Percentiles rank a stretch among this genome's conserved stretches.
Conservation (phyloP, 2,113 vertebrate genomes). For the Hippolais icterina region DNA sequence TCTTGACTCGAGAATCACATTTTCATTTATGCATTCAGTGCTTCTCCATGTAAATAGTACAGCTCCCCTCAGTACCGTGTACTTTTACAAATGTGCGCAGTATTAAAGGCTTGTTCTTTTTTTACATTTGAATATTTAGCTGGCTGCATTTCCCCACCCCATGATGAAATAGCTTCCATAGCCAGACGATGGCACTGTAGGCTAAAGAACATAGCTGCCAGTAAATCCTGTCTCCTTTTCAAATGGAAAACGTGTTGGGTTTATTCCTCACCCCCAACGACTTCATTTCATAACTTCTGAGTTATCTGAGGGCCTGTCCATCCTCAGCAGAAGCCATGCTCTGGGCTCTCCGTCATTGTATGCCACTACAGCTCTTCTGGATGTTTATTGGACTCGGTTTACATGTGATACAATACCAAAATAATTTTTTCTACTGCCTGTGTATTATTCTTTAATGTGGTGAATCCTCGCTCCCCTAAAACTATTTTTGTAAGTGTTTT, state of each 20-base stretch:
- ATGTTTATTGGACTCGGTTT: neutral
- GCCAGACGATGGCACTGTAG: slow-evolving; percentile 81
- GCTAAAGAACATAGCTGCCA: neutral
- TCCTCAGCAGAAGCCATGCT: neutral
- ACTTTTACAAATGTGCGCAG: accelerated
- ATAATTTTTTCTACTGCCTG: neutral
- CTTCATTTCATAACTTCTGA: neutral
- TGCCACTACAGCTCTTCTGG: neutral
- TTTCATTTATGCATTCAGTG: neutral
- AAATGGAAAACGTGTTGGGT: neutral
- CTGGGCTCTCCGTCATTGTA: neutral
- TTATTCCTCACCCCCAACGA: neutral
- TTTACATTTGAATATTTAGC: neutral
- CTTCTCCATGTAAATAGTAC: neutral
- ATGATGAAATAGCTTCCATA: neutral
- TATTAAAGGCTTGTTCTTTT: neutral
- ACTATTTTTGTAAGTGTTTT: neutral
- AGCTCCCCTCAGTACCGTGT: neutral
- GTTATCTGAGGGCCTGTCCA: neutral
- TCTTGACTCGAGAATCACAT: neutral
- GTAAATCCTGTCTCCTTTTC: neutral
- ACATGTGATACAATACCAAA: neutral
- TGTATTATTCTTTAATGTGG: neutral
- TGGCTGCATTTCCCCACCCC: neutral
- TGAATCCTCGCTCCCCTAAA: neutral